phyloP scores from a whole-genome alignment of 2,797 vertebrate genomes.

The Etheostoma perlongum region DNA sequence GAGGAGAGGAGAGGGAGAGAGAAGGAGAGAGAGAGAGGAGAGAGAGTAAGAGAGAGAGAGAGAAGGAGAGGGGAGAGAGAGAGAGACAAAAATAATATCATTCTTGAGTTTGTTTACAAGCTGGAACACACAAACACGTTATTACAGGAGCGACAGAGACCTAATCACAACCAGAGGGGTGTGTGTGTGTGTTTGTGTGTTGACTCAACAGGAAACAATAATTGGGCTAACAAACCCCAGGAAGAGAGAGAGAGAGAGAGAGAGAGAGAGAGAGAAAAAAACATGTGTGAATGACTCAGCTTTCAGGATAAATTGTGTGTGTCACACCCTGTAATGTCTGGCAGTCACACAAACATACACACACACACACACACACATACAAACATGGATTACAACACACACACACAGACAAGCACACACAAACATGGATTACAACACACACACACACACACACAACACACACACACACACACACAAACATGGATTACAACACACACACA shows the following conservation, averaged over 20 bases:
- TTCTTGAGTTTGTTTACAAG: conserved; percentile 29
- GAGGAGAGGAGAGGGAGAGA: not conserved
- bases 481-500: too few relatives aligned
- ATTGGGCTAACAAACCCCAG: conserved; percentile 43
- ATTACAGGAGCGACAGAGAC: conserved; percentile 50
- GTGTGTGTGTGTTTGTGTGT: conserved; percentile 26
- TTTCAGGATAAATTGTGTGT: not conserved
- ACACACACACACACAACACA: too few relatives aligned
- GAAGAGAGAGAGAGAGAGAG: not conserved
- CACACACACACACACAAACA: too few relatives aligned
- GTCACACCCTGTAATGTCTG: conserved; percentile 48
- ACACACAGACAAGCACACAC: too few relatives aligned
- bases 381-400: too few relatives aligned
- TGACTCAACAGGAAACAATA: conserved; percentile 62
- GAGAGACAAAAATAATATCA: not conserved
- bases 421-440: too few relatives aligned
- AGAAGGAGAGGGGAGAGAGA: not conserved
- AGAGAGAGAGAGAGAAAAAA: not conserved
- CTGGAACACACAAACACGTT: conserved; percentile 11
- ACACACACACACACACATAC: too few relatives aligned
- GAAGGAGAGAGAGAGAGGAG: not conserved
- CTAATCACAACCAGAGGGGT: conserved; percentile 56
- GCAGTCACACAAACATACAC: too few relatives aligned
- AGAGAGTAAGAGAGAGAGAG: not conserved
- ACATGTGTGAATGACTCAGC: conserved; percentile 39